These are phyloP conservation scores for Paguma larvata DNA, from an alignment of 2,797 vertebrate genomes.

Conservation along the genomic window DNA sequence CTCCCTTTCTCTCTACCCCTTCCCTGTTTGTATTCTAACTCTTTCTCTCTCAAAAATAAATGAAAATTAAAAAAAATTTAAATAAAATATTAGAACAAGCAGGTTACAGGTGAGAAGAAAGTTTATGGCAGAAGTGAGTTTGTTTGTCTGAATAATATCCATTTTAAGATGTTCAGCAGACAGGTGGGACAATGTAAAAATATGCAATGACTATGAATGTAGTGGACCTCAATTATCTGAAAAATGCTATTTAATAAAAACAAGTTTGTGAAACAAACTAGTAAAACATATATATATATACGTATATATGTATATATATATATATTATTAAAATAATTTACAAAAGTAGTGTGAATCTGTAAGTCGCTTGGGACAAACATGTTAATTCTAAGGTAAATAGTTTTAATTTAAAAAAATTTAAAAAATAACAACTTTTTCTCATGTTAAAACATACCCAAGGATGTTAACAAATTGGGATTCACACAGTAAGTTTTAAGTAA, in stretches of 20 bases:
- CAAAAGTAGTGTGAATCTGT: background rate
- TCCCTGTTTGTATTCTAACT: no score
- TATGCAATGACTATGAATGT: background rate
- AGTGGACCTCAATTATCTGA: background rate
- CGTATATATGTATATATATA: no score
- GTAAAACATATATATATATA: background rate
- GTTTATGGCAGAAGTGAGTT: background rate
- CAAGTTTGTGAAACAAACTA: background rate
- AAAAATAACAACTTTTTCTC: background rate
- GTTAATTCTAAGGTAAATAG: background rate
- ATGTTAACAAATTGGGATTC: background rate
- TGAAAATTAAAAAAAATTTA: no score
- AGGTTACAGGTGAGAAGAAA: background rate
- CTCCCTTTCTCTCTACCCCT: no score
- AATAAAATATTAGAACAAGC: background rate
- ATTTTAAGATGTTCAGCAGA: background rate
- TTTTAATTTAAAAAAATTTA: background rate
- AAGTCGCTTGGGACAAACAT: background rate
- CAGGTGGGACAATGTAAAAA: background rate
- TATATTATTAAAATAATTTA: background rate
- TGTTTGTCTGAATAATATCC: background rate
- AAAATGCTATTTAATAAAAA: slow-evolving; percentile 35
- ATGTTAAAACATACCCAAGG: background rate
- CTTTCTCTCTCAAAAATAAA: no score
- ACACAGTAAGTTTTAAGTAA: background rate